Evolutionary conservation across 2,797 vertebrate genomes (phyloP), one percentile per base, ranked within the genome.

Genomic region (Coluber constrictor): DNA sequence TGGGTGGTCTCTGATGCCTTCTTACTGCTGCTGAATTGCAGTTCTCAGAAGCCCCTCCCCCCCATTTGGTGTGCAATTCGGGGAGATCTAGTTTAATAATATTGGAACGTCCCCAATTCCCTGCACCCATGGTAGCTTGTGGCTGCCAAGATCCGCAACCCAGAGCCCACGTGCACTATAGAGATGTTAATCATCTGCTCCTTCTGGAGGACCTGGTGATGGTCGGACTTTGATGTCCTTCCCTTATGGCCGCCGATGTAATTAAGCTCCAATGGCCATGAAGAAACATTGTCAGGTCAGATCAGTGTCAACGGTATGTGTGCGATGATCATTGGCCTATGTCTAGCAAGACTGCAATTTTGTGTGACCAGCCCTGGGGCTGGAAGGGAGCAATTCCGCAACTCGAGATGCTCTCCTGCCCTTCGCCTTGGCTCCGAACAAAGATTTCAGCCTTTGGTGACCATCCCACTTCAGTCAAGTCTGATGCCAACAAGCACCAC

Each of bases 201-300:
- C 93, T 86, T 92, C 91, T 57, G 61, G 83, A 59, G 79, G 55
- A 23, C 56, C 20, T 54, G 29, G 43, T 3, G 29, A 63, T 3
- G 37, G 55, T 61, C 25, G 57, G 51, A 13, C 94, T 95, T 96
- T 95, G 92, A 93, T 96, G 93, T 11, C 57, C 57, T 32, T 23
- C 54, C 20, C 11, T 61, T 10, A 47, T 1, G 15, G 43, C n/a
- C 20, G n/a, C 86, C 61, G 16, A 13, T 47, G 27, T 16, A 55
- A 74, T 86, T 89, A 43, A 61, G 87, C 55, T 29, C 74, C 74
- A 54, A 56, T 9, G 43, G 27, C 60, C 87, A 91, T 16, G 15
- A 47, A 47, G 18, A 83, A 91, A 54, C 63, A 79, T 20, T 25
- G 23, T 51, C 66, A 61, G 86, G 86, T 88, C 56, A 88, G 57